phyloP scores from a whole-genome alignment of 2,113 vertebrate species.

The Atrichornis clamosus region DNA sequence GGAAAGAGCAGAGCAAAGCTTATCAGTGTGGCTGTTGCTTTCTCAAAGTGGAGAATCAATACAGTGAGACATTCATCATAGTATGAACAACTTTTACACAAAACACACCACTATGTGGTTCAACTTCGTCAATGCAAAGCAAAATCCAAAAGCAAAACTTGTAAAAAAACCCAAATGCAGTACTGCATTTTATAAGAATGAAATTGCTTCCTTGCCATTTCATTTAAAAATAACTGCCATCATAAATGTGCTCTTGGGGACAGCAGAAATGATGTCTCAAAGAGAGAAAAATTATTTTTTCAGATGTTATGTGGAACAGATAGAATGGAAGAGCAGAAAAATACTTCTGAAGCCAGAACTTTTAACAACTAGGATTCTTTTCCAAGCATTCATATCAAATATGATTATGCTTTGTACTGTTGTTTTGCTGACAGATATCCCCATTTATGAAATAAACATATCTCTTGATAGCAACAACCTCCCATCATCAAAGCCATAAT shows the following conservation, averaged over 20 bases:
- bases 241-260: not conserved
- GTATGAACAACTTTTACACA: not conserved
- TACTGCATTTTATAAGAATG: not conserved
- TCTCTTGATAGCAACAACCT: not conserved
- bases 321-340: not conserved
- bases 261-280: not conserved
- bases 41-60: not conserved
- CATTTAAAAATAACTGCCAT: not conserved
- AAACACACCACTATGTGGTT: not conserved
- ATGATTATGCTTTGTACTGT: not conserved
- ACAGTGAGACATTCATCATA: not conserved
- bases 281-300: not conserved
- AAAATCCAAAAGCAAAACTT: not conserved
- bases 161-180: not conserved
- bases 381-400: not conserved
- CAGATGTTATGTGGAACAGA: not conserved
- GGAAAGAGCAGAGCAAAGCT: not conserved
- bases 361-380: not conserved
- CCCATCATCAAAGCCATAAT: not conserved
- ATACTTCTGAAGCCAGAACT: not conserved
- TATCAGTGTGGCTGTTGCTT: not conserved
- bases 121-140: not conserved
- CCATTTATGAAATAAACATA: not conserved
- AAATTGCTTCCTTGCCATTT: not conserved
- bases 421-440: not conserved